These are phyloP conservation scores for Bombus picipes DNA, from an alignment of 1,140 invertebrate genomes.

Conservation along the genomic window DNA sequence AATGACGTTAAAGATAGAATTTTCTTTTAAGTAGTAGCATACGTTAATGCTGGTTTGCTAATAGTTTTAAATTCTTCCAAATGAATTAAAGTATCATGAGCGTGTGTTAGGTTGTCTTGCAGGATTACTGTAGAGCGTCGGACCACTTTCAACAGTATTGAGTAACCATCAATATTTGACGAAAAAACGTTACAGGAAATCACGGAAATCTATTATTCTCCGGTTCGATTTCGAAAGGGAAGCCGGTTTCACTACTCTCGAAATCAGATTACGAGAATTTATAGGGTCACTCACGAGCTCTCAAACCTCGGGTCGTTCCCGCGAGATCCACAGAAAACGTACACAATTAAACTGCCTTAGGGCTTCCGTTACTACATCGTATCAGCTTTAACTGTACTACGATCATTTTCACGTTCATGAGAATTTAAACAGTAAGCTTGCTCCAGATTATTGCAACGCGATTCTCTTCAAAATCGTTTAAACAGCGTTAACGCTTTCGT, in stretches of 20 bases:
- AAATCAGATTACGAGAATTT: conserved; percentile 76
- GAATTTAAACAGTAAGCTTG: background rate
- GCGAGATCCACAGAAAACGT: conserved; percentile 42
- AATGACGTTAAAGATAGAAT: too few relatives aligned
- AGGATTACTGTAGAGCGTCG: background rate
- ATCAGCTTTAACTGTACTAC: conserved; percentile 7
- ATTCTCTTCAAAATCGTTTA: background rate
- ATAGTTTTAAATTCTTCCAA: background rate
- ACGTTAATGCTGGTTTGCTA: background rate
- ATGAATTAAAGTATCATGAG: background rate
- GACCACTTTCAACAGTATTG: background rate
- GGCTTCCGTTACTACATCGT: conserved; percentile 5
- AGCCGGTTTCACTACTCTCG: conserved; percentile 60
- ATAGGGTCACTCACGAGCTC: conserved; percentile 70
- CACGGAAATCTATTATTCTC: conserved; percentile 60
- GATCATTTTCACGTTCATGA: conserved; percentile 16
- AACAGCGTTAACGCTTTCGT: background rate
- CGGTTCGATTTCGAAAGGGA: conserved; percentile 61
- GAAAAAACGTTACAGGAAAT: conserved; percentile 39
- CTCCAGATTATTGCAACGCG: background rate
- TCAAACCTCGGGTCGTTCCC: conserved; percentile 22
- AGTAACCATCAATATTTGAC: conserved; percentile 17
- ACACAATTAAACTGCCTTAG: conserved; percentile 60
- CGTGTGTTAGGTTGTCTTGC: background rate
- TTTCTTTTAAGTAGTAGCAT: too few relatives aligned